These are phyloP conservation scores for Rhegmatorhina hoffmannsi DNA, from an alignment of 2,113 vertebrate species.

Conservation along the genomic window DNA sequence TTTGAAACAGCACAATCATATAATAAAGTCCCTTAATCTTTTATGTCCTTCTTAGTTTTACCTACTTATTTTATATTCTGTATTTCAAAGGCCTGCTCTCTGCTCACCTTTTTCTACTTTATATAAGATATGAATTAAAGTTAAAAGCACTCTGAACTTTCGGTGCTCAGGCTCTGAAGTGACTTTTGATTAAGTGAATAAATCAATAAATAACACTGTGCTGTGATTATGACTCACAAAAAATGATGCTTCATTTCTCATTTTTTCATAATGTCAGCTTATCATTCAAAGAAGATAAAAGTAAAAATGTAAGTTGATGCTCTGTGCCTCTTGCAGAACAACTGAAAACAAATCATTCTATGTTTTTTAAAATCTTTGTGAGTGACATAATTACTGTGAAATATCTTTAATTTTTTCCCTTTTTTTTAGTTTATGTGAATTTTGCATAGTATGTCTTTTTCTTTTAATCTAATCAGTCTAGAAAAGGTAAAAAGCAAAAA, in stretches of 20 bases:
- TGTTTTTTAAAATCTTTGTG: constrained; percentile 13
- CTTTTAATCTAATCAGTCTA: background rate
- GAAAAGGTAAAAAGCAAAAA: background rate
- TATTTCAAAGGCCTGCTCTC: background rate
- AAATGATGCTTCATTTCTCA: background rate
- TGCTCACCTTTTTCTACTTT: background rate
- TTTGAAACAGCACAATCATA: background rate
- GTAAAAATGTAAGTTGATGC: background rate
- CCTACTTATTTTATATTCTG: background rate
- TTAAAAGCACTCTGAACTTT: background rate
- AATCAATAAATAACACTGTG: background rate
- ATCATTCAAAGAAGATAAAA: constrained; percentile 20
- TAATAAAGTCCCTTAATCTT: background rate
- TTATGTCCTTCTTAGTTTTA: background rate
- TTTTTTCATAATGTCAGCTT: background rate
- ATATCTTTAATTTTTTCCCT: background rate
- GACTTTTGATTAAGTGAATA: constrained; percentile 21
- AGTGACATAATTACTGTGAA: background rate
- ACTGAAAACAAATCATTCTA: background rate
- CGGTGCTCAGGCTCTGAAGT: background rate
- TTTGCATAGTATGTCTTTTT: background rate
- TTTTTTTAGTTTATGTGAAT: background rate
- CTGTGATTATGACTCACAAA: background rate
- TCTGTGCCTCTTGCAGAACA: background rate
- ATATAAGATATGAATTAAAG: background rate